Evolutionary conservation across 2,888 invertebrate genomes (phyloP).

Genomic region (Acleris emargana): DNA sequence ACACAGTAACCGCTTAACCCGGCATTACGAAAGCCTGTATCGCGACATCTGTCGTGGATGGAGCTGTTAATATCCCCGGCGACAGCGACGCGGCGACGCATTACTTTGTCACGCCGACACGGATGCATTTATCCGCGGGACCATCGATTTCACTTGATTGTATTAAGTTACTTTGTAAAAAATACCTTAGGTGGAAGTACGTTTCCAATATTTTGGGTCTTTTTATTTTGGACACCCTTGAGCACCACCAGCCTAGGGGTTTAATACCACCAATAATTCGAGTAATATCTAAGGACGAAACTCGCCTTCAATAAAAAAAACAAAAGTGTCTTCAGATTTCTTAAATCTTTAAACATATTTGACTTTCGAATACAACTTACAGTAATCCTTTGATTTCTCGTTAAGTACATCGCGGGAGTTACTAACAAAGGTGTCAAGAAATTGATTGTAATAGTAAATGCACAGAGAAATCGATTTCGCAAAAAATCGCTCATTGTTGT

Average conservation of each 20-base stretch:
- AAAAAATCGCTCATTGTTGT: conserved; percentile 31
- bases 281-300: too few relatives aligned
- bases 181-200: too few relatives aligned
- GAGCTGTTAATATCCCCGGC: conserved; percentile 61
- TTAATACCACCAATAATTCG: too few relatives aligned
- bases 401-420: conserved; percentile 2
- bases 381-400: conserved; percentile 12
- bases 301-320: too few relatives aligned
- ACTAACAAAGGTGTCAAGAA: conserved; percentile 24
- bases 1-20: conserved; percentile 16
- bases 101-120: conserved; percentile 53
- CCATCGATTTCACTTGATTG: conserved; percentile 51
- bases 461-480: conserved; percentile 25
- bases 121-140: conserved; percentile 45
- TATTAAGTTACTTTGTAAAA: conserved; percentile 4
- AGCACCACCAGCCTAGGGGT: too few relatives aligned
- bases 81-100: conserved; percentile 36
- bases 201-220: too few relatives aligned
- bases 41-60: conserved; percentile 46
- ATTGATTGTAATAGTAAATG: conserved; percentile 15
- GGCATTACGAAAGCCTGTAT: conserved; percentile 36
- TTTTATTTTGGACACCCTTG: too few relatives aligned
- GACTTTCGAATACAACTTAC: too few relatives aligned
- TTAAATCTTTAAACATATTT: too few relatives aligned
- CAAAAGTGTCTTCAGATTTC: too few relatives aligned